These are phyloP conservation scores for Esox lucius DNA, from an alignment of 2,797 vertebrate genomes.

Conservation along the genomic window DNA sequence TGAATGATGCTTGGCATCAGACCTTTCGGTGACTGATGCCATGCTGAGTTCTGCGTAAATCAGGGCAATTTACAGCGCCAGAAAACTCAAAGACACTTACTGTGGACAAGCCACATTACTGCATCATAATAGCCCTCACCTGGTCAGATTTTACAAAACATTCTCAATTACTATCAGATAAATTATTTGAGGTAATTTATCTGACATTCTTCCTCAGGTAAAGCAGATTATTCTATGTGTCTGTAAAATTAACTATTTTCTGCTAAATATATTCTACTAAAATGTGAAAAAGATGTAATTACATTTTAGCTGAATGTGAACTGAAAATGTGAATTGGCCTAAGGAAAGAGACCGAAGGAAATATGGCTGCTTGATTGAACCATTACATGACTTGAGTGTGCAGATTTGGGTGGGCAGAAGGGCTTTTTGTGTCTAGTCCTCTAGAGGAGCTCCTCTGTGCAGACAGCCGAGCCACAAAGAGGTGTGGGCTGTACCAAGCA, in stretches of 20 bases:
- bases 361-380: background rate
- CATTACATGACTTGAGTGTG: slow-evolving; percentile 25
- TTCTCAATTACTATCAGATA: background rate
- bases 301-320: background rate
- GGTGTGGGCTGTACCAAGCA: slow-evolving; percentile 38
- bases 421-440: slow-evolving; percentile 35
- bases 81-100: background rate
- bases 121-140: background rate
- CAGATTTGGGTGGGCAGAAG: slow-evolving; percentile 26
- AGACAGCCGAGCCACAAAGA: slow-evolving; percentile 47
- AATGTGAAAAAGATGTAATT: background rate
- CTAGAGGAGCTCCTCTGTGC: slow-evolving; percentile 47
- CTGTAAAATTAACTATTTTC: background rate
- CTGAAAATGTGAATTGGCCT: background rate
- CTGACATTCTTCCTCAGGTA: background rate
- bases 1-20: slow-evolving; percentile 40
- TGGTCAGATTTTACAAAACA: background rate
- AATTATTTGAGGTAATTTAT: background rate
- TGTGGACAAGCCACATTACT: background rate
- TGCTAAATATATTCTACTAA: background rate
- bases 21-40: slow-evolving; percentile 33
- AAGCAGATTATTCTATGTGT: background rate
- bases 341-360: background rate
- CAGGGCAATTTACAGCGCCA: background rate
- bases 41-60: slow-evolving; percentile 7